Evolutionary conservation across 2,888 invertebrate species (phyloP).

Genomic region (Diaphora mendica): DNA sequence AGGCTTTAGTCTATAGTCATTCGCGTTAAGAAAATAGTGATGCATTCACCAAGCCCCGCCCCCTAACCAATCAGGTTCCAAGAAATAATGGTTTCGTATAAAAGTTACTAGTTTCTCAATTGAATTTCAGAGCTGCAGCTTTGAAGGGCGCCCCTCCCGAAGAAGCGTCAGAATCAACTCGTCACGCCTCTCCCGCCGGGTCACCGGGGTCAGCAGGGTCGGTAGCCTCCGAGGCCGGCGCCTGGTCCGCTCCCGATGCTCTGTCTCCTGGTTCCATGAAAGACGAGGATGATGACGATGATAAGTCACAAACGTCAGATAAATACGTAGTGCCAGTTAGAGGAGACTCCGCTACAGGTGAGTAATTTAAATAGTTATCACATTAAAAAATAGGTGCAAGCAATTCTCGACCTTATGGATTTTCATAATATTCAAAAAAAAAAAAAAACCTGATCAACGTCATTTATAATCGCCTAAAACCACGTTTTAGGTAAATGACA

Average conservation of each 20-base stretch:
- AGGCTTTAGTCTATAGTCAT: no score
- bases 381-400: no score
- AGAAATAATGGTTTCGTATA: no score
- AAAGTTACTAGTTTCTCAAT: not conserved
- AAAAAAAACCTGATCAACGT: no score
- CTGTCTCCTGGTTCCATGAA: conserved; percentile 76
- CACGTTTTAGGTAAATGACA: no score
- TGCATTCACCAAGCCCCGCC: no score
- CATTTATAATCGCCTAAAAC: no score
- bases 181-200: conserved; percentile 38
- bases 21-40: no score
- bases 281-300: conserved; percentile 68
- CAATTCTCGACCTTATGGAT: no score
- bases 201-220: conserved; percentile 30
- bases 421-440: no score
- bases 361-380: no score
- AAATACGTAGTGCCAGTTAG: conserved; percentile 68
- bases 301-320: conserved; percentile 52
- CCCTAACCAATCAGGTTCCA: no score
- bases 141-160: conserved; percentile 64
- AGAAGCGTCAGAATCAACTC: conserved; percentile 51
- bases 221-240: conserved; percentile 34
- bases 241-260: conserved; percentile 75
- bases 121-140: conserved; percentile 71
- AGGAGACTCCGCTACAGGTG: conserved; percentile 59